Base-by-base conservation (phyloP, 2,113 vertebrate species). In the Eulemur macaco region DNA sequence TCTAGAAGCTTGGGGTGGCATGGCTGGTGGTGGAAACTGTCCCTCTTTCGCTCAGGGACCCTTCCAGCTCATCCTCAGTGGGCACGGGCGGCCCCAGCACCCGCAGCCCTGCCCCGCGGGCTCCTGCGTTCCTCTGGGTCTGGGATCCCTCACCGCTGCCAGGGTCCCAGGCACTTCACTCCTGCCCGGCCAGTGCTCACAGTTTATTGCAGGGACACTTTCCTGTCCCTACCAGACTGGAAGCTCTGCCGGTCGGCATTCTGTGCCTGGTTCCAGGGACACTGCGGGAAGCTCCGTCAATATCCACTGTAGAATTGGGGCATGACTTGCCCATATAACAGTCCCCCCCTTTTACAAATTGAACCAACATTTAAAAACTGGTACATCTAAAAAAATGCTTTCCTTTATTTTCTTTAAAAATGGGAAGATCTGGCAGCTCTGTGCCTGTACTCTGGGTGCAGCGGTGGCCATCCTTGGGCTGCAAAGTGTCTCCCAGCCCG, bases 401-500 rank as follows among this genome's bases (percentile, higher is more conserved):
- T 47, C 21, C 8, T 42, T 39, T 25, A 31, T 66, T 66, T 85
- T 37, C 45, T 42, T 68, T 42, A 3, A 86, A 42, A 64, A 56
- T 3, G 29, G 47, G 6, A 66, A 87, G 3, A 34, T 20, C 6
- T 27, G 58, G 71, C 13, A n/a, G 37, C 37, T 29, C 5, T 12
- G 83, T 39, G 37, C 17, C 6, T 1, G 3, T 0, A 8, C 25
- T 14, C 34, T 8, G 21, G 6, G 0, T 25, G 31, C 12, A 13
- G 5, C 23, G 8, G 8, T 8, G 12, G 29, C 56, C 7, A 1
- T 68, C 27, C 14, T 5, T 8, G 14, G 8, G 12, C 17, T 18
- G 34, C 5, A 0, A 8, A 10, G 29, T 7, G 8, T 39, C 47
- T 39, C 45, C 37, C 29, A 45, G 54, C 21, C n/a, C 0, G 3